These are phyloP conservation scores for Malacosoma neustria DNA, from an alignment of 2,888 invertebrate genomes.

Conservation along the genomic window DNA sequence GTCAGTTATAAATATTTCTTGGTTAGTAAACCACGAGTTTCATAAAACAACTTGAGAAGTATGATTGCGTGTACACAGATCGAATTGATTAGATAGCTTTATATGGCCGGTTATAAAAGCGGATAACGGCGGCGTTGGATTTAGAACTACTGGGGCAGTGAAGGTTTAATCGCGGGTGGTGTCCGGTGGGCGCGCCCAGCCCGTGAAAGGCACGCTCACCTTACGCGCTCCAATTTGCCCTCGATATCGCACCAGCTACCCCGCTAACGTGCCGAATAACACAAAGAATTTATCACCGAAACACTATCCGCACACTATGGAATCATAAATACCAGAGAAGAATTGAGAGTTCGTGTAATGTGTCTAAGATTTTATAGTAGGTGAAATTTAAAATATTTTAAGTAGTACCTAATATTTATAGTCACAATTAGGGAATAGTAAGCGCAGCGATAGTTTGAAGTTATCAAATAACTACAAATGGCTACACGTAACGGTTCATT, in stretches of 20 bases:
- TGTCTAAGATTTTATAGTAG: no score
- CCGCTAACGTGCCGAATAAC: not conserved
- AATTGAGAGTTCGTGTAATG: no score
- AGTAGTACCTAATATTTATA: no score
- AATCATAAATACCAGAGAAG: no score
- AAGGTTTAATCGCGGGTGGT: slow-evolving; percentile 31
- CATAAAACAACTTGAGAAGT: not conserved
- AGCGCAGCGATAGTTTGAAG: no score
- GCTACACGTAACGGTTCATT: slow-evolving; percentile 17
- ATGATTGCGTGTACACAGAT: not conserved
- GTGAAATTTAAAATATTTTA: no score
- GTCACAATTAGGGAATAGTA: no score
- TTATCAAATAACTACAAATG: not conserved
- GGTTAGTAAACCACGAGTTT: not conserved
- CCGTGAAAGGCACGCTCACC: slow-evolving; percentile 58
- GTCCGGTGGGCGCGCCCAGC: slow-evolving; percentile 38
- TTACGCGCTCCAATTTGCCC: slow-evolving; percentile 44
- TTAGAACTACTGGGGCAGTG: slow-evolving; percentile 31
- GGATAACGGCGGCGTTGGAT: slow-evolving; percentile 6
- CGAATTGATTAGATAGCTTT: not conserved
- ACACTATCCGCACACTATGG: no score
- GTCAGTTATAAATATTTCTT: no score
- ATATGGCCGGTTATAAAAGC: not conserved
- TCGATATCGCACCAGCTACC: slow-evolving; percentile 35
- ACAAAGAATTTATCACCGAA: no score